Base-by-base conservation (phyloP, 1,140 invertebrate genomes). In the Daktulosphaira vitifoliae region DNA sequence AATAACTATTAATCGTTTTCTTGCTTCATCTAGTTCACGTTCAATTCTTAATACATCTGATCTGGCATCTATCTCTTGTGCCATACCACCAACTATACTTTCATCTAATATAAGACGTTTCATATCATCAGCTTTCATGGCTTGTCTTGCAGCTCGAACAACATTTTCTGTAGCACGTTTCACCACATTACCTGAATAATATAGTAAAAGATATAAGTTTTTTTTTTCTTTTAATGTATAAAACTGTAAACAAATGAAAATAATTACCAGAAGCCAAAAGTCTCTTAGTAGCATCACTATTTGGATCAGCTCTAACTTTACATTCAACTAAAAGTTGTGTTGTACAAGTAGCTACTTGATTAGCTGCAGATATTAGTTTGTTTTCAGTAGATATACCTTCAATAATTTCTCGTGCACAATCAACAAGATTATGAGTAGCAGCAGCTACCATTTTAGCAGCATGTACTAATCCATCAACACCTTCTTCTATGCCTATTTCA, bases 241-340 rank as follows among this genome's bases (percentile, higher is more conserved):
- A 7, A 16, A n/a, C 16, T 25, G 16, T 51, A 7, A 23, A 51
- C 49, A 25, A 22, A 15, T 5, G 8, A 25, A 37, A 23, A 38
- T 11, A 23, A n/a, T 49, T 26, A 52, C 56, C 56, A 15, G 66
- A 71, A 81, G 66, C 82, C 76, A 86, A 92, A n/a, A 98, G 78
- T 11, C 94, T 81, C 66, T 92, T 86, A 37, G 95, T 98, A n/a
- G 89, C 88, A 70, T 92, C 89, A 25, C 91, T 94, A 65, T 94
- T 88, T 2, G 92, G 89, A 78, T 98, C 96, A 0, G 96, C 93
- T 78, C 98, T 98, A 22, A 96, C 82, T 81, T 98, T 97, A 76
- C 96, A 98, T 7, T 96, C 96, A 29, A 99, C 93, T n/a, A 99
- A 76, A 50, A 99, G 78, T 72, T 98, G 95, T 2, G 96, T 96